These are phyloP conservation scores for Clarias batrachus DNA, from an alignment of 2,113 vertebrate species.

Conservation along the genomic window DNA sequence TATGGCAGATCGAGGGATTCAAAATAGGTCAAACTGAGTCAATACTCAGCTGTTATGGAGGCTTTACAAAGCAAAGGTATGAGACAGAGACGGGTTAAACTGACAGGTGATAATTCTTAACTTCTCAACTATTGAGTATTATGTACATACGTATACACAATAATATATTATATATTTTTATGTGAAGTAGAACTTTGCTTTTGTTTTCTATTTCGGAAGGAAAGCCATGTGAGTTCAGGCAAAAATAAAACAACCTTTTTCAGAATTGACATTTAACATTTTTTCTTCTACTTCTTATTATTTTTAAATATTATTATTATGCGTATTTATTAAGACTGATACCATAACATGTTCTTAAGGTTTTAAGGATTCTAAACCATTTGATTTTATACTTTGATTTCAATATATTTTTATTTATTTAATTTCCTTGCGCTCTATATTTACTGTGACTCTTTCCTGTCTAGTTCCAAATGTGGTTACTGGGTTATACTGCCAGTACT, in stretches of 20 bases:
- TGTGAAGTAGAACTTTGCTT: too few relatives aligned
- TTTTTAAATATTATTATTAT: neutral
- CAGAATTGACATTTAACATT: neutral
- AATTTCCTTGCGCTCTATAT: slow-evolving; percentile 49
- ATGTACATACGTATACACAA: too few relatives aligned
- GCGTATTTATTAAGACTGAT: neutral
- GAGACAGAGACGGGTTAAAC: too few relatives aligned
- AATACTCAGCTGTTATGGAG: too few relatives aligned
- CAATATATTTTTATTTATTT: neutral
- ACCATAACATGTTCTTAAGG: neutral
- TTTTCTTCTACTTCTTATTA: neutral
- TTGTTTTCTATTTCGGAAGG: too few relatives aligned
- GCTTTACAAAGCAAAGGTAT: too few relatives aligned
- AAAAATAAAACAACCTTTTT: neutral
- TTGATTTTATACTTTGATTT: neutral
- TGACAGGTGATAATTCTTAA: too few relatives aligned
- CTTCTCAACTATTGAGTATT: too few relatives aligned
- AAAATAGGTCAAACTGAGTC: too few relatives aligned
- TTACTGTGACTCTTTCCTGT: slow-evolving; percentile 39
- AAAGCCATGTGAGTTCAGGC: neutral
- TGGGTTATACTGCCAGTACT: slow-evolving; percentile 52
- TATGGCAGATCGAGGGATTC: too few relatives aligned
- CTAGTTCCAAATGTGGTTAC: slow-evolving; percentile 62
- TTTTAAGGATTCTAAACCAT: neutral
- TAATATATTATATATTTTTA: too few relatives aligned